These are phyloP conservation scores for Cassiopea xamachana DNA, from an alignment of 30 jellyfish, hydroid and myxozoan genomes.

Conservation along the genomic window DNA sequence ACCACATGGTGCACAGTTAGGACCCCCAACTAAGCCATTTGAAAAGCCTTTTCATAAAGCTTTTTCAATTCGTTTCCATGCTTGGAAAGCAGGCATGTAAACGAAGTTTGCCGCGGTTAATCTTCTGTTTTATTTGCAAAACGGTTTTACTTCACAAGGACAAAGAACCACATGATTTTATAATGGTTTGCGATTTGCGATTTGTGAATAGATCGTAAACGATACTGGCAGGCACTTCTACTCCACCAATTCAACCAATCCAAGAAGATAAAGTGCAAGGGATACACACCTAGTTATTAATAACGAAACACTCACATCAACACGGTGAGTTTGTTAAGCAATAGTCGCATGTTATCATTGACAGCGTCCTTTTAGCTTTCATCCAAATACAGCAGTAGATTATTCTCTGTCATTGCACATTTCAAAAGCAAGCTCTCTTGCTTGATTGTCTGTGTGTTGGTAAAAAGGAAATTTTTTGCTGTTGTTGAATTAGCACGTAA, in stretches of 20 bases:
- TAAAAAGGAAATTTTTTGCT: no score
- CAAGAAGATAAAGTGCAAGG: background rate
- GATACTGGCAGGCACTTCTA: background rate
- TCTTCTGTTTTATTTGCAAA: slow-evolving; percentile 10
- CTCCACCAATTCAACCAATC: background rate
- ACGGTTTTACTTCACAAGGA: slow-evolving; percentile 1
- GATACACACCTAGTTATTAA: background rate
- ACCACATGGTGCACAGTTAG: background rate
- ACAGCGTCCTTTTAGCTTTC: no score
- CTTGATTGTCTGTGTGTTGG: no score
- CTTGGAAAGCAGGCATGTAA: background rate
- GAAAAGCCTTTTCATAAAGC: background rate
- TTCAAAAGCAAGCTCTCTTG: no score
- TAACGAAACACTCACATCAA: background rate
- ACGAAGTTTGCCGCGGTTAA: background rate
- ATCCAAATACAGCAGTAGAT: no score
- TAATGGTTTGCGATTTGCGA: background rate
- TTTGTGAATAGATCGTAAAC: background rate
- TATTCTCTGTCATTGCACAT: no score
- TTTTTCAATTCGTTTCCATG: background rate
- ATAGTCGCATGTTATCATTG: no score
- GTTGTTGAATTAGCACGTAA: no score
- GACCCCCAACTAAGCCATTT: background rate
- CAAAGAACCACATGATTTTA: background rate
- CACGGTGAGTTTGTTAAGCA: background rate